Evolutionary conservation across 2,113 vertebrate genomes (phyloP), one percentile per base, ranked within the genome.

Genomic region (Bubo scandiacus): DNA sequence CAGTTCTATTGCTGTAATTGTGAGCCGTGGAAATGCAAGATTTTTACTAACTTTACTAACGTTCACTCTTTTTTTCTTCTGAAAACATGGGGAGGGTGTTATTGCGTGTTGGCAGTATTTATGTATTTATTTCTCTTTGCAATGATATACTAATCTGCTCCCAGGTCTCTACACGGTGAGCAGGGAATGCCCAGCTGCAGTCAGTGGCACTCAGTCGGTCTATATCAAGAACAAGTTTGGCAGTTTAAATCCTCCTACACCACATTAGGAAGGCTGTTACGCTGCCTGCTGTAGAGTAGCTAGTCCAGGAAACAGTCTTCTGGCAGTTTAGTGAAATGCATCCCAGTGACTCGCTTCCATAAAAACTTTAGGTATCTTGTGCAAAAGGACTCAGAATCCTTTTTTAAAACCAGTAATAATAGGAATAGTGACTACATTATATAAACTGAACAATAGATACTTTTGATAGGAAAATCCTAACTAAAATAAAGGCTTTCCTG

Each of bases 201-300:
- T 19, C 58, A 22, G 52, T 14, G 73, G n/a, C 36, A 22, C 12
- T 21, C 18, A 3, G 3, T 49, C 51, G 21, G 11, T 19, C 45
- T 40, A 9, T 5, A 49, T 18, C 47, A 40, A 42, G 80, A 55
- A 55, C 6, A 49, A 13, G 12, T 43, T 4, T 57, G 58, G 58
- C 32, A 20, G n/a, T 32, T 72, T 75, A 45, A 75, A 51, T 40
- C 47, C 34, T 51, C 18, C 42, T 25, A 27, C 51, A 42, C 18
- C 29, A 5, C 0, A 0, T 26, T 10, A 65, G 63, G 20, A 71
- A 65, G 58, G n/a, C 21, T 45, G 67, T 63, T 34, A 32, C 1
- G 1, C 72, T 73, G 55, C 42, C 63, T 72, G 36, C 54, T 27
- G 1, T 17, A 8, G 45, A 75, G 68, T 5, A 80, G 19, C n/a